phyloP scores from a whole-genome alignment of 2,797 vertebrate genomes.

The Rhabdomys pumilio region DNA sequence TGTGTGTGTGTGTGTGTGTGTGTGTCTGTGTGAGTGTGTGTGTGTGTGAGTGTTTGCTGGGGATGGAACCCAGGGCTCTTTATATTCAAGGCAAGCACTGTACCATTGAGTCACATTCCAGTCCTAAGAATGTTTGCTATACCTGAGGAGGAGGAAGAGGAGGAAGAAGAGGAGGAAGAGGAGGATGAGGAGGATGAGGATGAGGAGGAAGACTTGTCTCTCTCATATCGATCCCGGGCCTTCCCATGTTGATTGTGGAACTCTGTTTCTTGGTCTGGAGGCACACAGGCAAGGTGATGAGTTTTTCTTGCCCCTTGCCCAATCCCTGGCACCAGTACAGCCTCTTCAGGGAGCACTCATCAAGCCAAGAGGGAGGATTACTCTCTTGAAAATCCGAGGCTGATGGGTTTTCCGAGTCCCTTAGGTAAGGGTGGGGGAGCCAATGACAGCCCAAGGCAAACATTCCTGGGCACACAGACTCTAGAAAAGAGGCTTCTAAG shows the following conservation, averaged over 20 bases:
- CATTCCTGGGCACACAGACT: background rate
- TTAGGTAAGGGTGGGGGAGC: background rate
- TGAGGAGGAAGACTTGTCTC: constrained; percentile 70
- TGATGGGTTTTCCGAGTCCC: background rate
- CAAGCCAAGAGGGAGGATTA: background rate
- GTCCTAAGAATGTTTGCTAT: constrained; percentile 51
- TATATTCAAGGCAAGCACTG: background rate
- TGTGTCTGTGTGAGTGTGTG: background rate
- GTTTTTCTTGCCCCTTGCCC: background rate
- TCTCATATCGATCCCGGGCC: constrained; percentile 1
- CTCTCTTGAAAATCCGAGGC: background rate
- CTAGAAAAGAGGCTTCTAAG: background rate
- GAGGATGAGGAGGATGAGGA: background rate
- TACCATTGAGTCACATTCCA: background rate
- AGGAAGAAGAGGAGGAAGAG: background rate
- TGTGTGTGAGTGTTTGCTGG: background rate
- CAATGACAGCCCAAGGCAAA: background rate
- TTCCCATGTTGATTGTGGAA: constrained; percentile 50
- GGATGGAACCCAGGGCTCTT: background rate
- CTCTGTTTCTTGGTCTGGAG: constrained; percentile 51
- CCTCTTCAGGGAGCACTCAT: background rate
- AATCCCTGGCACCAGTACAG: background rate
- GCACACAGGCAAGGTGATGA: constrained; percentile 22
- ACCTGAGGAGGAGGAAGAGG: constrained; percentile 80
- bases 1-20: background rate